Base-by-base conservation (phyloP, 2,797 vertebrate species). In the Crotalus adamanteus region DNA sequence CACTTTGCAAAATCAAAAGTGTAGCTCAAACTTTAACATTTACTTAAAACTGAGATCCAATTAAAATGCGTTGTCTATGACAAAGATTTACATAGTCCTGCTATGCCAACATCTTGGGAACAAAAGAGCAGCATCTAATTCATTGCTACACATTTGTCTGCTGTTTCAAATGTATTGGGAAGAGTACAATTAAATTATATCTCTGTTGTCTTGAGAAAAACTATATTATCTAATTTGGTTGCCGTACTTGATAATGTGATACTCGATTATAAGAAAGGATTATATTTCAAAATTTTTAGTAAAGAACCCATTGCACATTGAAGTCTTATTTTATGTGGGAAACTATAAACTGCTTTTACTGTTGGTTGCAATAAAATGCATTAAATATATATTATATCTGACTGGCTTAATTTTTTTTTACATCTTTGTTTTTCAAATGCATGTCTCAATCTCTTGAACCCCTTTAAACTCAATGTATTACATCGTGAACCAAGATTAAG, bases 391-490 rank as follows among this genome's bases (percentile, higher is more conserved):
- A 93, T 96, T 95, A 94, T 73, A 89, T 83, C 87, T 73, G 42
- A 59, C 1, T 94, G 96, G 96, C 60, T 95, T 94, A 94, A 93
- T 92, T 95, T 95, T 94, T 95, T 94, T 95, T 96, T 94, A 94
- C 26, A 96, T 95, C 86, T 92, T 93, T 89, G 94, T 73, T 96
- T 92, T 97, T 95, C 94, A 96, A 92, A 90, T 95, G 60, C 85
- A 92, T 96, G 47, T 31, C 69, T 94, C 90, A 95, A 89, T 65
- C 86, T 87, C 93, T 87, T 91, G 69, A 60, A 94, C 56, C 20
- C 89, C 93, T 91, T 94, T 87, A 95, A 91, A 95, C 3, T 94
- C 92, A 94, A 92, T 95, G 93, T 8, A 94, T 86, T 91, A 92
- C n/a, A 93, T 26, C 85, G 93, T 88, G 95, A 95, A 95, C 93